Percentiles rank a stretch among this genome's conserved stretches.
Evolutionary conservation across 1,140 invertebrate species (phyloP).

Genomic region (Pachyrhynchus sulphureomaculatus): DNA sequence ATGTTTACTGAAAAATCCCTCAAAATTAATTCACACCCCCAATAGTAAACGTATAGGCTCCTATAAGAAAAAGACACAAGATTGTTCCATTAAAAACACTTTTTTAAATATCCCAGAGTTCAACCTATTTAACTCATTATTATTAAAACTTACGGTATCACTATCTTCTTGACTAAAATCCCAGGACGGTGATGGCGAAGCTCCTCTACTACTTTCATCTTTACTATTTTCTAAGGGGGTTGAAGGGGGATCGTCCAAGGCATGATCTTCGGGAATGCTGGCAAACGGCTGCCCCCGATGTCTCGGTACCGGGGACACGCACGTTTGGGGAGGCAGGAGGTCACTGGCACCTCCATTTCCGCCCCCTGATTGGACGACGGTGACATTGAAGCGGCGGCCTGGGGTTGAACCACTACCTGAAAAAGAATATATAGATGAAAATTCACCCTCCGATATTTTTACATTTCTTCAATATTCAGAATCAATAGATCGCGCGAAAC

Average conservation of each 20-base stretch:
- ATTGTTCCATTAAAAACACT: no score
- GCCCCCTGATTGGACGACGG: conserved; percentile 38
- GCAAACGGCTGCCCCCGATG: conserved; percentile 47
- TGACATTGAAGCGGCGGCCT: conserved; percentile 49
- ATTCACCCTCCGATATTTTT: no score
- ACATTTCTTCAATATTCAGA: no score
- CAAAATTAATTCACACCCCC: no score
- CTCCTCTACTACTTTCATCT: conserved; percentile 36
- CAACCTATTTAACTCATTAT: background rate
- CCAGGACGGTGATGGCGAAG: conserved; percentile 47
- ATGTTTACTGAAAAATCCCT: no score
- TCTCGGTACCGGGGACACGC: conserved; percentile 43
- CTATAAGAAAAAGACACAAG: no score
- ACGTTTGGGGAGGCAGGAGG: conserved; percentile 25
- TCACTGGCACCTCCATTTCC: conserved; percentile 26
- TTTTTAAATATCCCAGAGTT: no score
- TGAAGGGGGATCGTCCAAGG: conserved; percentile 34
- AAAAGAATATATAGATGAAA: no score
- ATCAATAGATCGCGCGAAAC: no score
- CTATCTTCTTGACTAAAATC: conserved; percentile 47
- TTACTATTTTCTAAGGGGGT: conserved; percentile 17
- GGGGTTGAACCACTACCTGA: conserved; percentile 15
- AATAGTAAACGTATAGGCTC: no score
- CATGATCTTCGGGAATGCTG: conserved; percentile 49
- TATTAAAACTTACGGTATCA: conserved; percentile 41